Conservation (phyloP, 2,888 invertebrate genomes). For the Andrena marginata region DNA sequence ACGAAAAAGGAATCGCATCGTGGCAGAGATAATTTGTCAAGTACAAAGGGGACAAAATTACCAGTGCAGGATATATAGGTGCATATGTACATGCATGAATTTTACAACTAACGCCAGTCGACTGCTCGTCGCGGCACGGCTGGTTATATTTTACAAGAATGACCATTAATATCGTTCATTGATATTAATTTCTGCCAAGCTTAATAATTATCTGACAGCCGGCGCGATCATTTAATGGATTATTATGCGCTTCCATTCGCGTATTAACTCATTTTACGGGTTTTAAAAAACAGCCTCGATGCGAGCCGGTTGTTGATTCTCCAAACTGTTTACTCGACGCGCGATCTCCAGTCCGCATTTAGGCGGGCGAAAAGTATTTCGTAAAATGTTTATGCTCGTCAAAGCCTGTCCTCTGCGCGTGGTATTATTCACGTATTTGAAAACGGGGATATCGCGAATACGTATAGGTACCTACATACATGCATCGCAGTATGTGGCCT, state of each 20-base stretch:
- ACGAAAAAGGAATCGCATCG: conserved; percentile 51
- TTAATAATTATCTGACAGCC: conserved; percentile 66
- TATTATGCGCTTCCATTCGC: conserved; percentile 62
- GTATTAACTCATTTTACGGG: conserved; percentile 62
- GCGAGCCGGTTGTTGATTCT: conserved; percentile 45
- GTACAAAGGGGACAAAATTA: conserved; percentile 55
- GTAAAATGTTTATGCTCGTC: conserved; percentile 15
- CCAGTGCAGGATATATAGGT: conserved; percentile 47
- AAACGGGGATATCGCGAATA: not conserved
- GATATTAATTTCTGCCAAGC: conserved; percentile 67
- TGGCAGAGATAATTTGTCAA: conserved; percentile 53
- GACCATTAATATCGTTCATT: conserved; percentile 67
- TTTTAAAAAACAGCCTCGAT: conserved; percentile 52
- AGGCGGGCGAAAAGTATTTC: conserved; percentile 37
- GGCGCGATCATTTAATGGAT: conserved; percentile 68
- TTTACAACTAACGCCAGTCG: conserved; percentile 49
- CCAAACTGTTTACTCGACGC: conserved; percentile 41
- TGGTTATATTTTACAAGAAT: conserved; percentile 56
- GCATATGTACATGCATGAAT: conserved; percentile 30
- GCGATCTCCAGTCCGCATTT: conserved; percentile 8
- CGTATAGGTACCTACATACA: too few species aligned
- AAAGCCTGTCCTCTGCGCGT: conserved; percentile 17
- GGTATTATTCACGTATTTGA: not conserved
- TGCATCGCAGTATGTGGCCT: too few species aligned
- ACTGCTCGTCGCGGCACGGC: conserved; percentile 39